Evolutionary conservation across 2,113 vertebrate species (phyloP), one percentile per base, ranked within the genome.

Genomic region (Esox niger): DNA sequence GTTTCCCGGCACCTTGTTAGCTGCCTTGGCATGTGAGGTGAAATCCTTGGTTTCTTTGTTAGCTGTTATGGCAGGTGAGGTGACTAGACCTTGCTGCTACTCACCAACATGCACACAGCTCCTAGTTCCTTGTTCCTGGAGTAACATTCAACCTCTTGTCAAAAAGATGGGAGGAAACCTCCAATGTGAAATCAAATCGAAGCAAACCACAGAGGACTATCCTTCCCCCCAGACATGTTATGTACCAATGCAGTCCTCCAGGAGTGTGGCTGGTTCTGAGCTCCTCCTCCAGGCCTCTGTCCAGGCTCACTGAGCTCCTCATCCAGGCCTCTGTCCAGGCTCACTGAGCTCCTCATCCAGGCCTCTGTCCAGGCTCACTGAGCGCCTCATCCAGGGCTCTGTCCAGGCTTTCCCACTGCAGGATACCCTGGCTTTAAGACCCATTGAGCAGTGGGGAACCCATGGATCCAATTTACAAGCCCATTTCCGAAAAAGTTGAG

Each of bases 381-480:
- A 6, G 5, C 35, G 5, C 35, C 35, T 38, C 35, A 6, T 11
- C 26, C 33, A 11, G 29, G 11, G 5, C 35, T 38, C 35, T 38
- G 35, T 38, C 35, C 35, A 4, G 35, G 5, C 35, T 38, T 11
- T 38, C 35, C 76, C 76, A 81, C 86, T 81, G 82, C 81, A 82
- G 86, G 86, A 88, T 86, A 85, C 84, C 76, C 76, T 87, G 83
- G 84, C 81, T 84, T 84, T 83, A 85, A 84, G 86, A 87, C 88
- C 86, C 86, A 82, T 64, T 73, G 88, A 88, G 76, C 86, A 87
- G 84, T 65, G 76, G 87, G 86, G 84, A 86, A 89, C 84, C 81
- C 17, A 74, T 80, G 81, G 85, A 91, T 90, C 89, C 81, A 88
- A 90, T 90, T 91, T 91, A n/a, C n/a, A n/a, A n/a, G n/a, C n/a